Evolutionary conservation across 2,113 vertebrate genomes (phyloP).

Genomic region (Eurypyga helias): DNA sequence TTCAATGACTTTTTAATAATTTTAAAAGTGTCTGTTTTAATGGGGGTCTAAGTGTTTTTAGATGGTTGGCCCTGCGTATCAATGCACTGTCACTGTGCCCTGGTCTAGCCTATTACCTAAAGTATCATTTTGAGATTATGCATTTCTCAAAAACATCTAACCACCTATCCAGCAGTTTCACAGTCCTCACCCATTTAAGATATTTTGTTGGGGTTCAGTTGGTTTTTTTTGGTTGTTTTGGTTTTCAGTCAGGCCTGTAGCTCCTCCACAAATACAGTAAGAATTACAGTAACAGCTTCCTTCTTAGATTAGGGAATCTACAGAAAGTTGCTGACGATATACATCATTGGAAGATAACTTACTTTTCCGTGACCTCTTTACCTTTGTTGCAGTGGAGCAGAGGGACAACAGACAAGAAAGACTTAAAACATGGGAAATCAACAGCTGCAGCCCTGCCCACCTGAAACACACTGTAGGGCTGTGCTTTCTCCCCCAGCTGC

Average conservation of each 20-base stretch:
- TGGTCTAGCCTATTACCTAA: neutral
- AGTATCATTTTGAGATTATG: neutral
- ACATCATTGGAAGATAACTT: neutral
- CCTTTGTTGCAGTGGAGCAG: neutral
- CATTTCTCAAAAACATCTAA: conserved; percentile 10
- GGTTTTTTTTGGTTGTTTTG: neutral
- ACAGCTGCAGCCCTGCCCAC: neutral
- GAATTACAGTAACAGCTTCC: neutral
- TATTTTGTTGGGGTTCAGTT: neutral
- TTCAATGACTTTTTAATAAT: conserved; percentile 13
- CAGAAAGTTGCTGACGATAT: neutral
- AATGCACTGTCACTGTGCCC: neutral
- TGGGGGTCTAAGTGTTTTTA: neutral
- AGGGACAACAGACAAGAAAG: neutral
- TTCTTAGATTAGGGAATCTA: neutral
- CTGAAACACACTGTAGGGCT: neutral
- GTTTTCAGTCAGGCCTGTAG: neutral
- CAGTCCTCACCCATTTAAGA: neutral
- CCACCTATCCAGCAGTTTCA: neutral
- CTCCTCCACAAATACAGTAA: neutral
- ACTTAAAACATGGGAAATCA: neutral
- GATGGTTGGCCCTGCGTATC: neutral
- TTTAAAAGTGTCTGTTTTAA: neutral
- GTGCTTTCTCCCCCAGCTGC: neutral
- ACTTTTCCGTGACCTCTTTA: neutral